Evolutionary conservation across 1,140 invertebrate species (phyloP), one percentile per base, ranked within the genome.

Genomic region (Lordiphosa collinella): DNA sequence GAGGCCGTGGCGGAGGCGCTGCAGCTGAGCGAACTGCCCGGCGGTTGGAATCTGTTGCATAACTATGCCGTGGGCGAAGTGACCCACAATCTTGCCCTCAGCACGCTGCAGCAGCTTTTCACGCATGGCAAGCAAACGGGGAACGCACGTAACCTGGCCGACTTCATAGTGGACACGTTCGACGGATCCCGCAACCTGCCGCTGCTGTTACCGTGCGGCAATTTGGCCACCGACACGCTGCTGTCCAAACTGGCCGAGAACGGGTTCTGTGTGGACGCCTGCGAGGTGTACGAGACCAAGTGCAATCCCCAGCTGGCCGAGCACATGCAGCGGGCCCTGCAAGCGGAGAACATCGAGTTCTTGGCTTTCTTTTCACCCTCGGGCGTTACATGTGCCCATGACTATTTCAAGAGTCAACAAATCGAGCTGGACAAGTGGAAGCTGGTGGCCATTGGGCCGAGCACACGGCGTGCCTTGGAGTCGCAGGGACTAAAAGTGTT

Each of bases 351-450:
- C 22, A 88, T 90, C 0, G 89, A 90, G 35, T 90, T 89, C 41
- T 67, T 92, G 57, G 90, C 91, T 5, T 92, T 91, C 79, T 92
- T 92, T 47, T 91, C 91, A 31, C 91, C 91, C 0, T 92, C 91
- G 0, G 91, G 91, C 0, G 85, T 89, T 2, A 88, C 85, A 35
- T 89, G 74, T 48, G 69, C 71, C 1, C 22, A 66, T 14, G 80
- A 88, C 14, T 82, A 86, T 53, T 86, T 88, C 13, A 66, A 54
- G 22, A 57, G 68, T 4, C 67, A 68, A 12, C 68, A 79, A 18
- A 47, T 86, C 0, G 12, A 51, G 13, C 51, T 84, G 58, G 63
- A 86, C 18, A 70, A 75, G 4, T 86, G 70, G 62, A 89, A 88
- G 47, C 60, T 89, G 35, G 84, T 89, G 36, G 88, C 88, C 10